Evolutionary conservation across 2,888 invertebrate species (phyloP), one percentile per base, ranked within the genome.

Genomic region (Smittia aterrima): DNA sequence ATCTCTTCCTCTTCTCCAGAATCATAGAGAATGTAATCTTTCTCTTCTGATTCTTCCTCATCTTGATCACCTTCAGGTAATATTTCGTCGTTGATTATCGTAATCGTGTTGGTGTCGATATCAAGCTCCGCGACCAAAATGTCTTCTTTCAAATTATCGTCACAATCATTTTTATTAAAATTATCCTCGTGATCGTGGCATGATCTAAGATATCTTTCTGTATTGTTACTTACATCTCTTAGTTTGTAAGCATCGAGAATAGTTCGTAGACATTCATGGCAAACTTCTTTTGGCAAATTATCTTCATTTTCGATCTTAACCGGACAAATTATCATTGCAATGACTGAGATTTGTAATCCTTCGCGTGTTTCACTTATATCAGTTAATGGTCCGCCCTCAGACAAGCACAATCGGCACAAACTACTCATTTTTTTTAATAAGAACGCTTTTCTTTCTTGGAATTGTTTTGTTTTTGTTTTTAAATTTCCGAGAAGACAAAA

Each of bases 221-320:
- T 71, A 4, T 38, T n/a, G 3, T n/a, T 18, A 22, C 58, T 62
- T 1, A 72, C n/a, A 7, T 58, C 38, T 7, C 72, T 1, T 9
- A 71, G 38, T n/a, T 58, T 54, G 20, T 58, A 71, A 11, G 71
- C 71, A 20, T 24, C 18, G 0, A 71, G 0, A 1, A 71, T 7
- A 9, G 32, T 58, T 6, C 18, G 27, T 1, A 79, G n/a, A 54
- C 83, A 82, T 32, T 80, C 78, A 27, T 80, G 79, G 53, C 83
- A 83, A 24, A 83, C 76, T 38, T 79, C 79, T 75, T 82, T 80
- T 0, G 82, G 79, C 66, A 78, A 78, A n/a, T 25, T 72, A 76
- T 82, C 81, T 0, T 47, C 66, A 11, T 75, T 76, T 13, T 79
- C 77, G 0, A 81, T 78, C 81, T 82, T 71, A 7, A 71, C 18